phyloP scores from a whole-genome alignment of 1,140 invertebrate species.

The Cheumatopsyche charites region DNA sequence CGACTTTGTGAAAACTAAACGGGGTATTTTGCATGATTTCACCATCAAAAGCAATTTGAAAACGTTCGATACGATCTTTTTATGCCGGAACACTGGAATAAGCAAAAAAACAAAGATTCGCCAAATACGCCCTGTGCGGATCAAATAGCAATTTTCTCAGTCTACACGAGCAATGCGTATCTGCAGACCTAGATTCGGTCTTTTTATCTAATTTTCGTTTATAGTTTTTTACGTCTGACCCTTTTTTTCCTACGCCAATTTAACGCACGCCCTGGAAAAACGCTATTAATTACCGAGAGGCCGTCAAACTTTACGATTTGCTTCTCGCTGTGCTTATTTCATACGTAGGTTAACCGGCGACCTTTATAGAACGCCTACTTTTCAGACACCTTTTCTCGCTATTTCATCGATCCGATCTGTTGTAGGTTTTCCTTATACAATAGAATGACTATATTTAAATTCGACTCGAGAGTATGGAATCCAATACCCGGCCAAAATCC shows the following conservation, averaged over 20 bases:
- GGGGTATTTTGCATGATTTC: too few species aligned
- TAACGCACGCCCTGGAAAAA: background rate
- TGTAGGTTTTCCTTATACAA: background rate
- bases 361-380: background rate
- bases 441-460: background rate
- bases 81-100: too few species aligned
- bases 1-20: too few species aligned
- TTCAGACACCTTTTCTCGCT: too few species aligned
- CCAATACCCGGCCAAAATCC: too few species aligned
- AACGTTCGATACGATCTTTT: too few species aligned
- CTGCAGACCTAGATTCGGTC: background rate
- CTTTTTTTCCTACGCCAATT: background rate
- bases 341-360: background rate
- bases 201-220: background rate
- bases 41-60: too few species aligned
- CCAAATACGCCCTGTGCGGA: too few species aligned
- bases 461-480: too few species aligned
- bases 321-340: background rate
- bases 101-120: too few species aligned
- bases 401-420: background rate
- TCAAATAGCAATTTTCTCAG: background rate
- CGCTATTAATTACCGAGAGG: constrained; percentile 10
- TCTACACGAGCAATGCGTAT: background rate
- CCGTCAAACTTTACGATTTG: constrained; percentile 4
- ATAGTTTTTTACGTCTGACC: constrained; percentile 4